These are phyloP conservation scores for Apostichopus parvimensis DNA, from an alignment of 35 echinoderm and acorn worm genomes.

Conservation along the genomic window DNA sequence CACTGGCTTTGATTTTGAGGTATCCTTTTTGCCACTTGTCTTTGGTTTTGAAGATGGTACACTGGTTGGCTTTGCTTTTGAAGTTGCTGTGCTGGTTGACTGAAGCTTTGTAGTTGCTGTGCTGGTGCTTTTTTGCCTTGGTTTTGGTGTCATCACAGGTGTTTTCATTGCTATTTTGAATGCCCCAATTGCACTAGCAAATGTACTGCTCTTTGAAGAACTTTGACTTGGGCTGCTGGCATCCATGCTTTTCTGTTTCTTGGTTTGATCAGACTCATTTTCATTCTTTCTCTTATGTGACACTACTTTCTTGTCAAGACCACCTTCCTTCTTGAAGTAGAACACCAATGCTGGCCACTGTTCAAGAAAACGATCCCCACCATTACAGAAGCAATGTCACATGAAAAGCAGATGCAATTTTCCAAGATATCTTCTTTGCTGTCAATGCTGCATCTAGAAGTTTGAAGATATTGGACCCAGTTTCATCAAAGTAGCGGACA, in stretches of 20 bases:
- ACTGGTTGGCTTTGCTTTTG: slow-evolving; percentile 25
- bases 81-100: neutral
- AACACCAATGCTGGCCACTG: slow-evolving; percentile 37
- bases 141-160: no score
- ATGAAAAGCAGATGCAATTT: slow-evolving; percentile 49
- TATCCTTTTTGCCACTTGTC: neutral
- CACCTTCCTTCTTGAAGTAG: slow-evolving; percentile 17
- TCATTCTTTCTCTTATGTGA: neutral
- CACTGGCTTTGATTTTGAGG: no score
- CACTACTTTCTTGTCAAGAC: neutral
- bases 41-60: slow-evolving; percentile 41
- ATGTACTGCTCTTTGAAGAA: neutral
- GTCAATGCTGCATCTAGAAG: slow-evolving; percentile 36
- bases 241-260: slow-evolving; percentile 17
- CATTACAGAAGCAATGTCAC: slow-evolving; percentile 59
- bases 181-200: slow-evolving; percentile 17
- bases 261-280: neutral
- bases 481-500: neutral
- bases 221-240: neutral
- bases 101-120: neutral
- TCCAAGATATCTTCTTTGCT: slow-evolving; percentile 62
- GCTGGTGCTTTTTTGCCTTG: neutral
- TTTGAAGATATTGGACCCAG: slow-evolving; percentile 55
- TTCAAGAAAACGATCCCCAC: slow-evolving; percentile 25
- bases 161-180: neutral